Base-by-base conservation (phyloP, 2,113 vertebrate genomes). In the Urocolius indicus region DNA sequence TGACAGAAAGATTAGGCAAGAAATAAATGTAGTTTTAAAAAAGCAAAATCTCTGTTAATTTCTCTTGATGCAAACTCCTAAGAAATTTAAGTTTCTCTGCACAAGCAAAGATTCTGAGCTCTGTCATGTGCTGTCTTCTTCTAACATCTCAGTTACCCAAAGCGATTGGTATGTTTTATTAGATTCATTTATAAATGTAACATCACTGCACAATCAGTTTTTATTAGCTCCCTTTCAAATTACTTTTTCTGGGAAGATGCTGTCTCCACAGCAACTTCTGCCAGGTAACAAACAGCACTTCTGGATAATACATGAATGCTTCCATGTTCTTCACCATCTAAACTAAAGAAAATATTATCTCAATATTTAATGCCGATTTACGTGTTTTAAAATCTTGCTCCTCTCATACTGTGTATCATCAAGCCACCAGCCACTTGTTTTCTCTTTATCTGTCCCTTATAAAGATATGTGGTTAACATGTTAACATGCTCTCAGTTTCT, bases 111-210 rank as follows among this genome's bases (percentile, higher is more conserved):
- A 17, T 7, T 17, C 16, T 13, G 26, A 72, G 22, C 65, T 55
- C 24, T 57, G 19, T 48, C 51, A 88, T 68, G 29, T 14, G n/a
- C 27, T 55, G 15, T 52, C 66, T 36, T 46, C 24, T 57, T 65
- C 26, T 14, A 74, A 76, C 26, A 38, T 6, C 63, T 77, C 27
- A 63, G 59, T 83, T 91, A 91, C 91, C 84, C 52, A 49, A 84
- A 93, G 55, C 61, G 83, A 96, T 67, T 87, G 88, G 34, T 81
- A 87, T 41, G 43, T n/a, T 94, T 87, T 86, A 86, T 74, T 78
- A 81, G 20, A 58, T 63, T 63, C 49, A 72, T 76, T 66, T 57
- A 75, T 34, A 81, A 84, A 84, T 55, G 27, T 65, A 91, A 84
- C 30, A 46, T 19, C n/a, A 83, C 9, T 85, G 78, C 54, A 79